A percentile compares a stretch with the other conserved stretches of the same genome.
phyloP scores from a whole-genome alignment of 2,113 vertebrate genomes.

The Meriones unguiculatus region DNA sequence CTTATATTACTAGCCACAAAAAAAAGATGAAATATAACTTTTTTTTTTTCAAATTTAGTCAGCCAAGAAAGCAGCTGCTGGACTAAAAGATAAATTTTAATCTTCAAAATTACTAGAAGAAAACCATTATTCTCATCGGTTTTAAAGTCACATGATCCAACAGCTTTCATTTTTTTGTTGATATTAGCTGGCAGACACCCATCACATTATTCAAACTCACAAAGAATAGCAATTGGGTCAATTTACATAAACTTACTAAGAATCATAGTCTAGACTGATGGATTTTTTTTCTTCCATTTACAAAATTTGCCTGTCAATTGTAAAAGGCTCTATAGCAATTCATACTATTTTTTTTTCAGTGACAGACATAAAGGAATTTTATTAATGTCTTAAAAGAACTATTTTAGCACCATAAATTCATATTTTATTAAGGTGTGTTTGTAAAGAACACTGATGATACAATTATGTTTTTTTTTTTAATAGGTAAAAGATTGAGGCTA shows the following conservation, averaged over 20 bases:
- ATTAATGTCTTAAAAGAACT: conserved; percentile 22
- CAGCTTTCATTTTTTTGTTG: conserved; percentile 61
- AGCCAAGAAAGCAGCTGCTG: conserved; percentile 22
- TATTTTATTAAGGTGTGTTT: background rate
- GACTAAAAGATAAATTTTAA: background rate
- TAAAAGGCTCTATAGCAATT: conserved; percentile 56
- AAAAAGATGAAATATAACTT: conserved; percentile 21
- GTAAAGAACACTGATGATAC: conserved; percentile 19
- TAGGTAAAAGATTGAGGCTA: conserved; percentile 7
- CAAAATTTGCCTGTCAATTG: conserved; percentile 57
- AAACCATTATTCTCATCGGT: conserved; percentile 43
- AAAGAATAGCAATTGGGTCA: conserved; percentile 63
- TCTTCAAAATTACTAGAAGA: conserved; percentile 62
- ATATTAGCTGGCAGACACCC: conserved; percentile 51
- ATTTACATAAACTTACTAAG: conserved; percentile 64
- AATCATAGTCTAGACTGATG: conserved; percentile 65
- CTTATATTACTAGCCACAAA: conserved; percentile 18
- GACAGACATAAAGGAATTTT: conserved; percentile 66
- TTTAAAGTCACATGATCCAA: conserved; percentile 57
- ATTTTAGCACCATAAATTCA: conserved; percentile 22
- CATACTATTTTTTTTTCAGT: conserved; percentile 62
- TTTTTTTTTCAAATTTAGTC: conserved; percentile 51
- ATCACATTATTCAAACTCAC: conserved; percentile 64
- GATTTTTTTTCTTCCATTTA: conserved; percentile 70
- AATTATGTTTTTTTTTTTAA: conserved; percentile 10